A percentile compares a stretch with the other conserved stretches of the same genome.
Evolutionary conservation across 2,113 vertebrate genomes (phyloP).

Genomic region (Bettongia penicillata): DNA sequence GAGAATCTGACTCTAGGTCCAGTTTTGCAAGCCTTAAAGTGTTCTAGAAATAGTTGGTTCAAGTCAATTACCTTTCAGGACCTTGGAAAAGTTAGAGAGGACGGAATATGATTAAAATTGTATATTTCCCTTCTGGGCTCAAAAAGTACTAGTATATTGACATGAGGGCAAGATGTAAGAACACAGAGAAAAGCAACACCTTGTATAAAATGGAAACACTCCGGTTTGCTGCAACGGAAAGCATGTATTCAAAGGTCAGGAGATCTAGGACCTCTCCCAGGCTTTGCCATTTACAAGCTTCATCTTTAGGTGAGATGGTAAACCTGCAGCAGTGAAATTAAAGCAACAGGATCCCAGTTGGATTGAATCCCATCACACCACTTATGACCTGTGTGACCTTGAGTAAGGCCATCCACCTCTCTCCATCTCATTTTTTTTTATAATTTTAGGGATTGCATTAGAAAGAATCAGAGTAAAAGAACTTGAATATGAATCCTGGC

Average conservation of each 20-base stretch:
- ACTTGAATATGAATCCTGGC: not conserved
- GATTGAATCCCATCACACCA: not conserved
- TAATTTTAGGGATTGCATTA: not conserved
- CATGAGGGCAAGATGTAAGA: conserved; percentile 6
- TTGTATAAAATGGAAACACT: not conserved
- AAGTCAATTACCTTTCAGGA: conserved; percentile 19
- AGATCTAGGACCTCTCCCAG: not conserved
- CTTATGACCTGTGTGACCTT: not conserved
- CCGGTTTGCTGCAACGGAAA: not conserved
- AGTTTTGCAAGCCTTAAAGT: not conserved
- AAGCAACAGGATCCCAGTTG: not conserved
- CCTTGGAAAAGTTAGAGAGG: conserved; percentile 4
- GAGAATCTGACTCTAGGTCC: not conserved
- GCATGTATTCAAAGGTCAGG: not conserved
- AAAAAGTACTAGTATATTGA: not conserved
- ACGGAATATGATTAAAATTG: not conserved
- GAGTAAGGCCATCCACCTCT: not conserved
- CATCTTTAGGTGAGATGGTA: not conserved
- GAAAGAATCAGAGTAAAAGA: not conserved
- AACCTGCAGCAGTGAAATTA: not conserved
- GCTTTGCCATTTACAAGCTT: not conserved
- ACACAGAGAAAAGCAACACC: not conserved
- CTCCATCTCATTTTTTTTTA: not conserved
- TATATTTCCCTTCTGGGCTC: not conserved
- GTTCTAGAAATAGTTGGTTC: not conserved